Conservation (phyloP, 2,113 vertebrate genomes). For the Ancistrus triradiatus region DNA sequence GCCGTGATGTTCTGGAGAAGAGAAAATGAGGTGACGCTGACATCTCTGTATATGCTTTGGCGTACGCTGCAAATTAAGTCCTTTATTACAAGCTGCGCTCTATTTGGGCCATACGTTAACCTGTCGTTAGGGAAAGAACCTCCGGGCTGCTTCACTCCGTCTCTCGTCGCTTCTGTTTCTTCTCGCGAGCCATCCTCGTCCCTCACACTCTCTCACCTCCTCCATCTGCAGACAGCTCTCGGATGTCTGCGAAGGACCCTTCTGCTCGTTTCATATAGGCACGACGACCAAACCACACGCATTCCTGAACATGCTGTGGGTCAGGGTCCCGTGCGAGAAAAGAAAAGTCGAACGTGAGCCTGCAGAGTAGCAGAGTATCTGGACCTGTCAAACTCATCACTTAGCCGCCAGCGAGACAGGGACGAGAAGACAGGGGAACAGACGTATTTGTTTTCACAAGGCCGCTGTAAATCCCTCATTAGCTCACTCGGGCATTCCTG, state of each 20-base stretch:
- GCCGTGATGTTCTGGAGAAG: not conserved
- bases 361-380: not conserved
- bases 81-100: slow-evolving; percentile 18
- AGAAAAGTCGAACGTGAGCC: slow-evolving; percentile 21
- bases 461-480: slow-evolving; percentile 50
- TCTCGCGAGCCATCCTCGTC: slow-evolving; percentile 9
- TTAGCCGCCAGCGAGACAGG: slow-evolving; percentile 29
- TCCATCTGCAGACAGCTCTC: not conserved
- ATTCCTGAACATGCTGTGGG: slow-evolving; percentile 27
- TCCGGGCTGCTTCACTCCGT: slow-evolving; percentile 5
- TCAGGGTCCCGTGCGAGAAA: slow-evolving; percentile 24
- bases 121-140: slow-evolving; percentile 12
- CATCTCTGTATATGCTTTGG: slow-evolving; percentile 29
- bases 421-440: slow-evolving; percentile 44
- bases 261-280: not conserved
- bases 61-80: slow-evolving; percentile 30
- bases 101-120: slow-evolving; percentile 1
- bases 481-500: slow-evolving; percentile 49
- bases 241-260: not conserved
- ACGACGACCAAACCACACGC: slow-evolving; percentile 25
- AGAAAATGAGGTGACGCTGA: slow-evolving; percentile 36
- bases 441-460: slow-evolving; percentile 54
- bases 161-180: not conserved
- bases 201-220: slow-evolving; percentile 20
- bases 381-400: slow-evolving; percentile 56